Base-by-base conservation (phyloP, 2,113 vertebrate species). In the Scatophagus argus region DNA sequence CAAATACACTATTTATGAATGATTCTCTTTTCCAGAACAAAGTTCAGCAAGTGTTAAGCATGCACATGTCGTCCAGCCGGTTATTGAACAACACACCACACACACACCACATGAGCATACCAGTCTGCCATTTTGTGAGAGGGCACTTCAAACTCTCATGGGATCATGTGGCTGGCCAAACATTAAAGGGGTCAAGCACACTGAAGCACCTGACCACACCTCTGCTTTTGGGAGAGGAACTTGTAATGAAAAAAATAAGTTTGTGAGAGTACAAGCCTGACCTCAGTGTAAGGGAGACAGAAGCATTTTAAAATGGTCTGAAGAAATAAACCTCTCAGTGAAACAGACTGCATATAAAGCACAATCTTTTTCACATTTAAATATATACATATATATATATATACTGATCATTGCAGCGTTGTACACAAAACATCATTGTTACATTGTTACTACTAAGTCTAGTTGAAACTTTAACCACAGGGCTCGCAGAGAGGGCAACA, bases 101-200 rank as follows among this genome's bases (percentile, higher is more conserved):
- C n/a, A n/a, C n/a, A n/a, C n/a, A 67, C n/a, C 46, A 49, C 59
- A 44, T 32, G 31, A 63, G 63, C 38, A 5, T 41, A 62, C 73
- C 55, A 49, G 34, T 74, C 64, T 32, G 46, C n/a, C 46, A 46
- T 81, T 81, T 60, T 65, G 54, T 4, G 10, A 65, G 16, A 41
- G 44, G 32, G 41, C 23, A 56, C 29, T 34, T 64, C 51, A 23
- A 66, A 46, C 10, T 27, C 54, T 43, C 14, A n/a, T 29, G 10
- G 63, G 41, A 19, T 65, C 44, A 29, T 36, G 41, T 29, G 11
- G 8, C 27, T 2, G 64, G 25, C 0, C 21, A 52, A 73, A 65
- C 60, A 25, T 27, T 47, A 75, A 76, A 2, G 12, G 2, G 34
- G 49, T 56, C 34, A 58, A 34, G 19, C 31, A 4, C 32, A 34